A percentile compares a stretch with the other conserved stretches of the same genome.
Evolutionary conservation across 2,888 invertebrate species (phyloP).

Genomic region (Silvanus unidentatus): DNA sequence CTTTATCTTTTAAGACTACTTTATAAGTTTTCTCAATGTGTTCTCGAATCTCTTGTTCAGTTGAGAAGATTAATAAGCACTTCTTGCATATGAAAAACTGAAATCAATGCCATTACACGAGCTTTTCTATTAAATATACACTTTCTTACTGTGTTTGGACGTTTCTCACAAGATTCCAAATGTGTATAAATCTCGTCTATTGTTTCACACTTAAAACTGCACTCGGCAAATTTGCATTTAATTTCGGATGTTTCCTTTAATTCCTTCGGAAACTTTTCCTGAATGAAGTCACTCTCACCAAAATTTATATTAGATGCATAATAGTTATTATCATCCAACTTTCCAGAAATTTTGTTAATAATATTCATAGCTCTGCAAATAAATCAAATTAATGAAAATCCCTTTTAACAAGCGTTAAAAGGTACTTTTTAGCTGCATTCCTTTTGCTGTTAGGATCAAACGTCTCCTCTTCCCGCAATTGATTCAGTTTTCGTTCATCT

Average conservation of each 20-base stretch:
- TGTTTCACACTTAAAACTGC: constrained; percentile 32
- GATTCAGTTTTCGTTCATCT: constrained; percentile 2
- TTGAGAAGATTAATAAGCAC: constrained; percentile 29
- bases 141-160: constrained; percentile 27
- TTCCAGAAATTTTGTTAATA: constrained; percentile 13
- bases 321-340: constrained; percentile 11
- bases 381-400: neutral
- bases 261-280: constrained; percentile 25
- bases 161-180: constrained; percentile 32
- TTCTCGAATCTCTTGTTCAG: constrained; percentile 25
- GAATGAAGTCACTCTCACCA: constrained; percentile 18
- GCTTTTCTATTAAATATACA: constrained; percentile 3
- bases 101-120: constrained; percentile 17
- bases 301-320: constrained; percentile 23
- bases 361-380: constrained; percentile 24
- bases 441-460: constrained; percentile 32
- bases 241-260: constrained; percentile 20
- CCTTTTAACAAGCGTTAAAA: constrained; percentile 5
- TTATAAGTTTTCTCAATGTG: constrained; percentile 29
- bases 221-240: constrained; percentile 36
- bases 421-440: constrained; percentile 47
- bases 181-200: constrained; percentile 34
- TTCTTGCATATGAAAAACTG: constrained; percentile 36
- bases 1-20: neutral
- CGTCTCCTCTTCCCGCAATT: constrained; percentile 1